These are phyloP conservation scores for Oncorhynchus masou DNA, from an alignment of 2,113 vertebrate species.

Conservation along the genomic window DNA sequence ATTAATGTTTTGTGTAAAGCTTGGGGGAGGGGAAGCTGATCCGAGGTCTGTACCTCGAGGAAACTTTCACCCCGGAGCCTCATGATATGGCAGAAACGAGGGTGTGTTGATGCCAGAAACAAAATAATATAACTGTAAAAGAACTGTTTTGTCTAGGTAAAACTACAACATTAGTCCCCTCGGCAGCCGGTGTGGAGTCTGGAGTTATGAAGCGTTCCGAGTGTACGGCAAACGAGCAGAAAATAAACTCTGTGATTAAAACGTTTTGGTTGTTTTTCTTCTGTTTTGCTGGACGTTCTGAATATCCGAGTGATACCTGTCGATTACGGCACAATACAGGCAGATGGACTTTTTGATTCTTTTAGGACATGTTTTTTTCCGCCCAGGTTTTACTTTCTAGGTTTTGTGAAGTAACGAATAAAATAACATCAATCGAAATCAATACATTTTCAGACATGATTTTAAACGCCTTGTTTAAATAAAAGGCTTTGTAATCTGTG, in stretches of 20 bases:
- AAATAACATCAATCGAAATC: too few relatives aligned
- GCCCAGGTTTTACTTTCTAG: not conserved
- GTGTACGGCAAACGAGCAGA: not conserved
- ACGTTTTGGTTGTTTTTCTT: not conserved
- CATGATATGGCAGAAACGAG: too few relatives aligned
- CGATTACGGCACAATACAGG: not conserved
- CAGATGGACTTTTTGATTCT: not conserved
- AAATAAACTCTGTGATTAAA: not conserved
- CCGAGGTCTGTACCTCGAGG: too few relatives aligned
- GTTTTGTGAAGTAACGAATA: not conserved
- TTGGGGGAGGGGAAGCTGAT: too few relatives aligned
- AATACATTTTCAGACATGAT: not conserved
- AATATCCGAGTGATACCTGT: not conserved
- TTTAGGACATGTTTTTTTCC: not conserved
- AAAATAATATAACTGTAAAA: too few relatives aligned
- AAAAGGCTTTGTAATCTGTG: not conserved
- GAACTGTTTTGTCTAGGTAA: too few relatives aligned
- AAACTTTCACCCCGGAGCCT: too few relatives aligned
- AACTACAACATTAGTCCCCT: not conserved
- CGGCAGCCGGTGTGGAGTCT: not conserved
- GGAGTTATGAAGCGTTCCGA: not conserved
- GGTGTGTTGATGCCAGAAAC: too few relatives aligned
- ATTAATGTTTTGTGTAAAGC: too few relatives aligned
- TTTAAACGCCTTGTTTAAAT: not conserved
- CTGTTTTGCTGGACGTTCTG: not conserved